Base-by-base conservation (phyloP, 2,797 vertebrate genomes). In the Rhodeus uyekii region DNA sequence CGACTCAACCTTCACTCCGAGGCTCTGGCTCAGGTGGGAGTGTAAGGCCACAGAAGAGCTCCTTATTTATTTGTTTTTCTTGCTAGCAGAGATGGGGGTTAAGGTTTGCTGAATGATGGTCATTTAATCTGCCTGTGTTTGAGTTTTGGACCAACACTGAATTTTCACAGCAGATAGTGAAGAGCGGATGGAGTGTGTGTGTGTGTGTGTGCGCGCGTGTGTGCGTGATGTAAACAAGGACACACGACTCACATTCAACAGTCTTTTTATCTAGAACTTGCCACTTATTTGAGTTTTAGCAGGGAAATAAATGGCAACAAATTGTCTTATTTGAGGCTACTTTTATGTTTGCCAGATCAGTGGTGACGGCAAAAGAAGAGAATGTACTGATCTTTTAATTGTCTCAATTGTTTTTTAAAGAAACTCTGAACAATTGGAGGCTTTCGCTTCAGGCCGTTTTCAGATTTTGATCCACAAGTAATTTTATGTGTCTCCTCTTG, bases 121-220 rank as follows among this genome's bases (percentile, higher is more conserved):
- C 42, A 22, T 61, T 73, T 63, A 72, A 80, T 80, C 55, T 48
- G 38, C 53, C 7, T 34, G 8, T 36, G 53, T 71, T 60, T 71
- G 90, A 84, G 84, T 86, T 87, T 19, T 68, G 53, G 86, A 87
- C 74, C 80, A 67, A 75, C 84, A 24, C 84, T 83, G 75, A 83
- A 83, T 89, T 92, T 91, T 91, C 88, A 88, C 88, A 90, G 89
- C 87, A 88, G 76, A 64, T 39, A 89, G 73, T 74, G 78, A 82
- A 74, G 61, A 34, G 77, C 65, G 50, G 48, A 60, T 75, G 76
- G 36, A 39, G 58, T 34, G 61, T 73, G 82, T 84, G 86, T 5
- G 44, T 39, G 64, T 65, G 61, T 64, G 32, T 64, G 61, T 64
- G 42, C 36, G 53, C 29, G 60, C 67, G 82, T 80, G 86, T 4